phyloP scores from a whole-genome alignment of 2,888 invertebrate genomes.

The Pristionchus arcanus region DNA sequence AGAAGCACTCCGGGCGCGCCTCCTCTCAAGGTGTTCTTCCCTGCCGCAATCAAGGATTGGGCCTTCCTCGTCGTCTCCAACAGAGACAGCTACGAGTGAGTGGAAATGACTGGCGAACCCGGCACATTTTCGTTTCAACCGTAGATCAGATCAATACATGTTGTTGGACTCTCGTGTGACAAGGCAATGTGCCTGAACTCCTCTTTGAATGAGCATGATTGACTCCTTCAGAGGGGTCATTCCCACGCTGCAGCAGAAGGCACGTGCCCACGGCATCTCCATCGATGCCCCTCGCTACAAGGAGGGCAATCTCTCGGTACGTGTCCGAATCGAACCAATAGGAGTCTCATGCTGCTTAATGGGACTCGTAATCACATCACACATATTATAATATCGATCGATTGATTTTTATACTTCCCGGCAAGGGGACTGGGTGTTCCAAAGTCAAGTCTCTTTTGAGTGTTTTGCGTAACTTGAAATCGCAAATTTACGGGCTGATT shows the following conservation, averaged over 20 bases:
- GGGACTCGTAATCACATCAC: neutral
- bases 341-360: no score
- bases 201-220: neutral
- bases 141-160: no score
- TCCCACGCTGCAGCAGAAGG: constrained; percentile 8
- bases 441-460: no score
- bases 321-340: neutral
- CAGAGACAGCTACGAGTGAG: constrained; percentile 16
- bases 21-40: neutral
- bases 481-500: no score
- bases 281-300: neutral
- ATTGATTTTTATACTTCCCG: no score
- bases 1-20: neutral
- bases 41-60: neutral
- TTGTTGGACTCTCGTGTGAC: no score
- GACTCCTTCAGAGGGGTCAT: neutral
- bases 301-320: neutral
- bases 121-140: neutral
- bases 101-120: neutral
- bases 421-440: no score
- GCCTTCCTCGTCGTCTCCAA: neutral
- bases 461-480: no score
- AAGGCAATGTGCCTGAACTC: no score
- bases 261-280: neutral
- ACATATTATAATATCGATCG: no score